phyloP scores from a whole-genome alignment of 2,888 invertebrate species.

The Ichneumoninae sp. region DNA sequence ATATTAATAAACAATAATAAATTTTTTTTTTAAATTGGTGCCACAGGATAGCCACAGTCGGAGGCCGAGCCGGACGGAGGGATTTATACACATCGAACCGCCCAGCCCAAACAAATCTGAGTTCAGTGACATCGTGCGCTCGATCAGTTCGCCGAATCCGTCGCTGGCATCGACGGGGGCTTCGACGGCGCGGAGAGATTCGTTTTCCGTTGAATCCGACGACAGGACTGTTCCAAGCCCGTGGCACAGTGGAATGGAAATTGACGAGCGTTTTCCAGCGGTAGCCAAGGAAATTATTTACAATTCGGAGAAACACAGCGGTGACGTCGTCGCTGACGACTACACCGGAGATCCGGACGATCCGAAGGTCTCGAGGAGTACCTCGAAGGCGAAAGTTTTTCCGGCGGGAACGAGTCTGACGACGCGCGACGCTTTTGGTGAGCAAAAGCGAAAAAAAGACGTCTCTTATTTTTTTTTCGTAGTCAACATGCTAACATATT shows the following conservation, averaged over 20 bases:
- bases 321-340: conserved; percentile 52
- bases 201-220: conserved; percentile 57
- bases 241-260: conserved; percentile 59
- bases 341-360: conserved; percentile 66
- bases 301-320: conserved; percentile 75
- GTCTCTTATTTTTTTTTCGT: conserved; percentile 18
- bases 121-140: conserved; percentile 72
- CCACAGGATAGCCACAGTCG: conserved; percentile 71
- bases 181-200: conserved; percentile 70
- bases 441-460: conserved; percentile 37
- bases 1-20: neutral
- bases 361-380: conserved; percentile 71
- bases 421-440: conserved; percentile 82
- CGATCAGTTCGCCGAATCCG: conserved; percentile 71
- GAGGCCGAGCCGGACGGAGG: conserved; percentile 69
- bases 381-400: conserved; percentile 76
- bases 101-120: conserved; percentile 73
- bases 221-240: conserved; percentile 50
- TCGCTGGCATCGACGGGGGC: conserved; percentile 70
- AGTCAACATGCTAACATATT: neutral
- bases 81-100: conserved; percentile 64
- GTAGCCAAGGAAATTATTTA: conserved; percentile 67
- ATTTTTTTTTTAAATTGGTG: conserved; percentile 8
- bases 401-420: conserved; percentile 75
- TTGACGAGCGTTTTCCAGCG: conserved; percentile 48